Evolutionary conservation across 1,140 invertebrate genomes (phyloP), one percentile per base, ranked within the genome.

Genomic region (Pentalonia nigronervosa): DNA sequence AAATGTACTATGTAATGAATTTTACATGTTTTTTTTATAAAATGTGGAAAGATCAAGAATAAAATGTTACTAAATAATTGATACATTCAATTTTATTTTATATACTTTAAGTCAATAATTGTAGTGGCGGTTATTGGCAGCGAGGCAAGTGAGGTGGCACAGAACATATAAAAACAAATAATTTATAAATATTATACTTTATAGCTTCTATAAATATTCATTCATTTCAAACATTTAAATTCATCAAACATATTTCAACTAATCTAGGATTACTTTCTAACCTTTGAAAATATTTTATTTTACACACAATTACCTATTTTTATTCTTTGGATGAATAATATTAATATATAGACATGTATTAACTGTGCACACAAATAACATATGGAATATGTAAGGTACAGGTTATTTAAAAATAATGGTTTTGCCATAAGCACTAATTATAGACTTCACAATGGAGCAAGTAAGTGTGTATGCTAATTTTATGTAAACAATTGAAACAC

Each of bases 151-250:
- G 60, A 76, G 30, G 60, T 76, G 60, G n/a, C 60, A 76, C 60
- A 76, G 6, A 67, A 67, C 30, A 76, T n/a, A n/a, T 76, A 76
- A 76, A 76, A 76, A 76, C 14, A 76, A 76, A 34, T 76, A 76
- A 76, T 76, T n/a, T 76, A 76, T 76, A 76, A 76, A 76, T 76
- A 30, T 76, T 76, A n/a, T 76, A n/a, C n/a, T 76, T 76, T 76
- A n/a, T 76, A 76, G 14, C 60, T n/a, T n/a, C 60, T n/a, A 76
- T 30, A n/a, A 41, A 41, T 41, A 14, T 76, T n/a, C 14, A 76
- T n/a, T n/a, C 0, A 76, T 76, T 76, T 76, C 11, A 76, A 76
- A n/a, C 3, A 76, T 17, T 34, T 67, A 4, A n/a, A 30, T 11
- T 67, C n/a, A 1, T 67, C 11, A 60, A 60, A 60, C 30, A 60